phyloP scores from a whole-genome alignment of 2,113 vertebrate genomes.

The Apodemus speciosus region DNA sequence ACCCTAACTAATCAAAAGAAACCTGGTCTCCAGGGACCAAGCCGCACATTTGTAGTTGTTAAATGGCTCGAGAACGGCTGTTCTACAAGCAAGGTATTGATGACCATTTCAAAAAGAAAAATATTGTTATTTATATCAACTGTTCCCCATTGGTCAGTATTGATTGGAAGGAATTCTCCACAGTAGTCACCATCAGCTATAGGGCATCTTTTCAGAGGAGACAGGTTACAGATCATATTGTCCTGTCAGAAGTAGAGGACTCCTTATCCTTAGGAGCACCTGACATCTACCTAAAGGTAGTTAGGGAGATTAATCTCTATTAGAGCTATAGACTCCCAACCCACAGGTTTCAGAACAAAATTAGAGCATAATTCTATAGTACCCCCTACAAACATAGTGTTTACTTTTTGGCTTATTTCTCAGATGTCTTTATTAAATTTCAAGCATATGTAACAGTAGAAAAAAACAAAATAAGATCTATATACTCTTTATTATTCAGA shows the following conservation, averaged over 20 bases:
- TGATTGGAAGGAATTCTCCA: slow-evolving; percentile 89
- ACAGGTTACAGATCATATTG: slow-evolving; percentile 51
- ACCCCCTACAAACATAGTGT: background rate
- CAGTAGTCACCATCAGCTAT: slow-evolving; percentile 89
- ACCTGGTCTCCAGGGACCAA: slow-evolving; percentile 28
- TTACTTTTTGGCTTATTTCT: background rate
- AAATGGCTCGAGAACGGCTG: slow-evolving; percentile 58
- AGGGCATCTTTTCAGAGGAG: slow-evolving; percentile 77
- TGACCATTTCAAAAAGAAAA: slow-evolving; percentile 85
- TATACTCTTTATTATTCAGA: background rate
- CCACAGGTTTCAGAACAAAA: background rate
- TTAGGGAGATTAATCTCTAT: slow-evolving; percentile 68
- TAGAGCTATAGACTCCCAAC: slow-evolving; percentile 60
- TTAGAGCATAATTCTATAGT: background rate
- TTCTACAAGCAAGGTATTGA: slow-evolving; percentile 88
- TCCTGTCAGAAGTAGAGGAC: slow-evolving; percentile 55
- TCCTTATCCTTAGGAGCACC: background rate
- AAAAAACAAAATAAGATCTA: background rate
- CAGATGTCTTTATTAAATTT: slow-evolving; percentile 30
- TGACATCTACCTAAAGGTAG: slow-evolving; percentile 53
- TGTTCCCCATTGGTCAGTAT: slow-evolving; percentile 85
- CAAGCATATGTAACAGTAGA: background rate
- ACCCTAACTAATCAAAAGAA: slow-evolving; percentile 42
- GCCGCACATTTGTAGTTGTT: background rate
- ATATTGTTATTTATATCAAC: slow-evolving; percentile 87